Percentiles rank a stretch among this genome's conserved stretches.
Evolutionary conservation across 2,797 vertebrate genomes (phyloP).

Genomic region (Otolemur crassicaudatus): DNA sequence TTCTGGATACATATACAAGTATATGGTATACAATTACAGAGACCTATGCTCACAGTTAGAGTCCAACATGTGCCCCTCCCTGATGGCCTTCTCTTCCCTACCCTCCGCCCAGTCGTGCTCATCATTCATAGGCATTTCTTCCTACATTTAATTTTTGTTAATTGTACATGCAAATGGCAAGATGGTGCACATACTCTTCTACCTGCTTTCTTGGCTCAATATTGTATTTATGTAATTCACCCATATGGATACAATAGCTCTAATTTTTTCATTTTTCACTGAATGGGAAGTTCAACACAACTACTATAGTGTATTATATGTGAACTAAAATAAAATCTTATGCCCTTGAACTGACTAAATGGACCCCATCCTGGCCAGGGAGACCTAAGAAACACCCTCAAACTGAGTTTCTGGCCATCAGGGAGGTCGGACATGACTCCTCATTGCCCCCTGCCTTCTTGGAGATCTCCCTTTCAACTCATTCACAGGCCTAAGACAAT

Average conservation of each 20-base stretch:
- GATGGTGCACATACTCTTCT: background rate
- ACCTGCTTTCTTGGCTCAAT: background rate
- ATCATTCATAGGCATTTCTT: background rate
- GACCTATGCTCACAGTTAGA: background rate
- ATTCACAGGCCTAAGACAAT: background rate
- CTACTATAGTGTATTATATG: background rate
- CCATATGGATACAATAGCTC: background rate
- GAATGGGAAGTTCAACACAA: background rate
- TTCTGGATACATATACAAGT: accelerated
- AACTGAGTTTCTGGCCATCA: background rate
- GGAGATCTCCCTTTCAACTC: background rate
- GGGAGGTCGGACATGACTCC: background rate
- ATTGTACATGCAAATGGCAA: background rate
- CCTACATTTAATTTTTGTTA: background rate
- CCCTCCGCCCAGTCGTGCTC: background rate
- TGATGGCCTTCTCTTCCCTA: background rate
- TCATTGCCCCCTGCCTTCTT: background rate
- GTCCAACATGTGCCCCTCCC: accelerated
- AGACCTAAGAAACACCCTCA: background rate
- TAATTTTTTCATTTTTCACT: background rate
- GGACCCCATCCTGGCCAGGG: background rate
- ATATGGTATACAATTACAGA: accelerated
- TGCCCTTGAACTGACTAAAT: background rate
- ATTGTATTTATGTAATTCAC: background rate
- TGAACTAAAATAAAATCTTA: background rate